A percentile compares a stretch with the other conserved stretches of the same genome.
These are phyloP conservation scores for Micoletzkya japonica DNA, from an alignment of 2,888 invertebrate species.

Conservation along the genomic window DNA sequence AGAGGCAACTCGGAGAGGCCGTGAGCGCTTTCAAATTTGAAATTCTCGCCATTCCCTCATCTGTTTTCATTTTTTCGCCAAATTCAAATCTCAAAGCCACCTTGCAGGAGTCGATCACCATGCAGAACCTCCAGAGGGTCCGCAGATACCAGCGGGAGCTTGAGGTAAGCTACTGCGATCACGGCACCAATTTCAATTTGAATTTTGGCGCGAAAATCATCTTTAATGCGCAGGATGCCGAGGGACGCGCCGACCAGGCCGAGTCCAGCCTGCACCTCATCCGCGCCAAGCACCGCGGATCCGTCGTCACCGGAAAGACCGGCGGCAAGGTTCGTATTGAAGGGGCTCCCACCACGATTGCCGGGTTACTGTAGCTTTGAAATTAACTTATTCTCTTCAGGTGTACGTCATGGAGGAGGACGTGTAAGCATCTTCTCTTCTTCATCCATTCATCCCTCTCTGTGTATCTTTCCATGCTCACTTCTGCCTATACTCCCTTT, in stretches of 20 bases:
- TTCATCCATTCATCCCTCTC: conserved; percentile 7
- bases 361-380: background rate
- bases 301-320: conserved; percentile 52
- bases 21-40: conserved; percentile 66
- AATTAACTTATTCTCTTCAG: conserved; percentile 35
- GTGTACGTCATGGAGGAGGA: conserved; percentile 54
- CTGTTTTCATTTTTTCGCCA: background rate
- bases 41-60: background rate
- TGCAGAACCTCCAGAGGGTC: conserved; percentile 87
- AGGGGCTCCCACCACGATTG: background rate
- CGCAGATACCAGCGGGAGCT: conserved; percentile 97
- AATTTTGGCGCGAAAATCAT: no score
- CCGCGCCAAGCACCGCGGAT: conserved; percentile 88
- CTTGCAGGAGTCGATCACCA: conserved; percentile 61
- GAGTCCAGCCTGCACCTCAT: conserved; percentile 91
- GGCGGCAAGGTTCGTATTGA: conserved; percentile 41
- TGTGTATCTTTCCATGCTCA: background rate
- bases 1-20: conserved; percentile 91
- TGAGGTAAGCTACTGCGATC: conserved; percentile 68
- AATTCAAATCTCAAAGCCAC: no score
- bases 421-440: conserved; percentile 38
- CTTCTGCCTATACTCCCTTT: background rate
- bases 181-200: background rate
- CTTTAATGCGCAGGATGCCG: conserved; percentile 79
- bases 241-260: conserved; percentile 78